Conservation (phyloP, 2,797 vertebrate genomes). For the Anas bahamensis region DNA sequence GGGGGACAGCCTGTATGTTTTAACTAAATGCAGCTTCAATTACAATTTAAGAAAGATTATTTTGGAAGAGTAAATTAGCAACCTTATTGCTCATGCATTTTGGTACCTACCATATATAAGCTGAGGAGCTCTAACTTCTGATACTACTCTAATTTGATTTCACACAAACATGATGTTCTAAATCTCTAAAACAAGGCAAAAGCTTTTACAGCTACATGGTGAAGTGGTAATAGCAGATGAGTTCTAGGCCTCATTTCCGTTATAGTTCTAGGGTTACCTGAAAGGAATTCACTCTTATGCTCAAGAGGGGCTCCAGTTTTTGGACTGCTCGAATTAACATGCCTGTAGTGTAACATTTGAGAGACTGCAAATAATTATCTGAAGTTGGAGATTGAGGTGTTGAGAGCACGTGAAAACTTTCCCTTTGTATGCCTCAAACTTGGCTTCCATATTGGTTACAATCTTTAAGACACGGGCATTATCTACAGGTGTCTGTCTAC, state of each 20-base stretch:
- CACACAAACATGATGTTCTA: not conserved
- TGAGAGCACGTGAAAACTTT: not conserved
- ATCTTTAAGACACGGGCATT: not conserved
- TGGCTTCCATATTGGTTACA: not conserved
- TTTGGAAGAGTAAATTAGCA: not conserved
- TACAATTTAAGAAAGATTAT: not conserved
- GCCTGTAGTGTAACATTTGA: not conserved
- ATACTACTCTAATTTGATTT: not conserved
- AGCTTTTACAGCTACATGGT: not conserved
- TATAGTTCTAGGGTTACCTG: not conserved
- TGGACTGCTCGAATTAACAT: not conserved
- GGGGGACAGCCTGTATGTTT: not conserved
- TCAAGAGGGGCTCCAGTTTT: not conserved
- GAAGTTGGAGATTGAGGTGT: not conserved
- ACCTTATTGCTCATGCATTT: not conserved
- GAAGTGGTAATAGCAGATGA: not conserved
- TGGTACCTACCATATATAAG: not conserved
- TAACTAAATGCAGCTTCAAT: not conserved
- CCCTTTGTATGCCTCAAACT: not conserved
- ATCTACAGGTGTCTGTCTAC: not conserved
- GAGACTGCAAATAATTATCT: not conserved
- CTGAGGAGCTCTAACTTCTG: not conserved
- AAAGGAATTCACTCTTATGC: not conserved
- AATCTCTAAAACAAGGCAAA: too few species aligned
- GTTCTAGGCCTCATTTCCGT: not conserved